Evolutionary conservation across 1,140 invertebrate species (phyloP).

Genomic region (Drosophila takahashii): DNA sequence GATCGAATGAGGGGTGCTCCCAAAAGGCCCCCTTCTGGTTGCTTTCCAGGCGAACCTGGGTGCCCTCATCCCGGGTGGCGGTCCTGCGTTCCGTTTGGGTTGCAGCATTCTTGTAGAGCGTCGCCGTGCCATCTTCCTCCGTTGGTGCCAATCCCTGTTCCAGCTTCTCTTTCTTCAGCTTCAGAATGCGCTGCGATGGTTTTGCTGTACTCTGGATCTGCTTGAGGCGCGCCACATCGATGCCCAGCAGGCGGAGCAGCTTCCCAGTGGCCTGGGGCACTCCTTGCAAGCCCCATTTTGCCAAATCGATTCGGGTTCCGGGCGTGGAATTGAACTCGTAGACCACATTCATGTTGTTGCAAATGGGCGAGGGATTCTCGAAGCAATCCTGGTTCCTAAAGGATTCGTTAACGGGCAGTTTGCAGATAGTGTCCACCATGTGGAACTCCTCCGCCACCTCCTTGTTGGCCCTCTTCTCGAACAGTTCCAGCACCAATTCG

Average conservation of each 20-base stretch:
- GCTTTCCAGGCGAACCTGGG: constrained; percentile 8
- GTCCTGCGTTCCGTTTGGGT: constrained; percentile 39
- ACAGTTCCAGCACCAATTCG: constrained; percentile 5
- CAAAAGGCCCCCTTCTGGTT: constrained; percentile 16
- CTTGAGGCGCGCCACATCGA: constrained; percentile 36
- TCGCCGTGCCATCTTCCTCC: constrained; percentile 19
- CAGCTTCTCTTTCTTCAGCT: constrained; percentile 19
- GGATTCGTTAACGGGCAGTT: constrained; percentile 28
- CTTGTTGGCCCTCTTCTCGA: constrained; percentile 10
- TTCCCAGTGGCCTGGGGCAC: constrained; percentile 34
- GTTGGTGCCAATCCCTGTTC: neutral
- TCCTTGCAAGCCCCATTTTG: constrained; percentile 57
- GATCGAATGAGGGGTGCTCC: constrained; percentile 27
- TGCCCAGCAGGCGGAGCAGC: constrained; percentile 50
- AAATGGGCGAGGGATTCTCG: constrained; percentile 61
- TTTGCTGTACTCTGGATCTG: constrained; percentile 34
- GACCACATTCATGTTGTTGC: constrained; percentile 60
- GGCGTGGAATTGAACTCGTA: constrained; percentile 62
- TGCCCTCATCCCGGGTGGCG: constrained; percentile 12
- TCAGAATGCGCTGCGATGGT: constrained; percentile 40
- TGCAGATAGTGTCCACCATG: constrained; percentile 53
- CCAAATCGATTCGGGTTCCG: constrained; percentile 32
- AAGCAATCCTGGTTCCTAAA: constrained; percentile 28
- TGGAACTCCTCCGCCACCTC: constrained; percentile 27
- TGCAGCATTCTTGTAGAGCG: constrained; percentile 24